Base-by-base conservation (phyloP, 2,797 vertebrate genomes). In the Ptychobarbus kaznakovi region DNA sequence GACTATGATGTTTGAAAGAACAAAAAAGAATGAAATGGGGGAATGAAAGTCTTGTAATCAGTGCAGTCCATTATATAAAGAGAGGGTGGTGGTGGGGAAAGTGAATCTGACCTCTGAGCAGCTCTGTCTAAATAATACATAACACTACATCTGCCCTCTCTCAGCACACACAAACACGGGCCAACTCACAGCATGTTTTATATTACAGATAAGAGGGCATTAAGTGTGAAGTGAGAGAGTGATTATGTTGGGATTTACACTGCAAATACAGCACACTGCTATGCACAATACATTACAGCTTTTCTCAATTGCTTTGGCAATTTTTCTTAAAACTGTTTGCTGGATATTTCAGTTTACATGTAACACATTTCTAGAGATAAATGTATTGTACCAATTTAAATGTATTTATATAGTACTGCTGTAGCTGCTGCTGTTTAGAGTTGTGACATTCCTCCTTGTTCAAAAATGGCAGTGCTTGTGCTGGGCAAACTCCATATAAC, bases 101-200 rank as follows among this genome's bases (percentile, higher is more conserved):
- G 76, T 68, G 22, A 46, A 49, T 76, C 8, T 63, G 56, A 79
- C 56, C 66, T 44, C 66, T 22, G 35, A 61, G 68, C 20, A 61
- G 61, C 20, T 25, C 69, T 79, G 61, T 72, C 32, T 88, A 82
- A 85, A 87, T 87, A 89, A 85, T 87, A 44, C 51, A 87, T 87
- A 44, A 74, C 40, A 63, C 32, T 58, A 44, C 78, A 74, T 77
- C 65, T 82, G 74, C 79, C 68, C 56, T 12, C 22, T 25, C 25
- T 25, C 70, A 35, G 46, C 61, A 65, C 53, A 40, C 51, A 69
- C 58, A 77, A 81, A 81, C 81, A 73, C 20, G 11, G 44, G 13
- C 7, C 7, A 49, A 81, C 77, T 58, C 74, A 56, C 28, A 51
- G 53, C 8, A 3, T 78, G 75, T 28, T 61, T 78, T 80, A 65